These are phyloP conservation scores for Albula glossodonta DNA, from an alignment of 2,113 vertebrate genomes.

Conservation along the genomic window DNA sequence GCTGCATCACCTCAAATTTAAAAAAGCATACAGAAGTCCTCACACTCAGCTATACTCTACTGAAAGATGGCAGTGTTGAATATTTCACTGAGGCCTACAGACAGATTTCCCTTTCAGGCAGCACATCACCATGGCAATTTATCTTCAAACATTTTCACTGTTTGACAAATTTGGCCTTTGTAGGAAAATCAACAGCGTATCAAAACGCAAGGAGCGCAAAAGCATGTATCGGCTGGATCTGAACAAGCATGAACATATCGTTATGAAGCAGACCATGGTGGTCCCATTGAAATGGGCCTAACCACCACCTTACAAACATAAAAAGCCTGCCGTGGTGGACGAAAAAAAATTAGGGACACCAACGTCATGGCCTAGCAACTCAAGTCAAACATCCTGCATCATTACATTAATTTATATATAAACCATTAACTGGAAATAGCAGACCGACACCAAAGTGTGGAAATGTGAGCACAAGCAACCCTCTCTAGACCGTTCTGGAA, in stretches of 20 bases:
- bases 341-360: neutral
- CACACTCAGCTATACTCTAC: neutral
- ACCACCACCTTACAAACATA: neutral
- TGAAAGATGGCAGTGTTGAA: neutral
- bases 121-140: neutral
- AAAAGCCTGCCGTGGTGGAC: neutral
- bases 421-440: neutral
- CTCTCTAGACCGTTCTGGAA: constrained; percentile 1
- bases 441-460: neutral
- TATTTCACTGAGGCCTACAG: neutral
- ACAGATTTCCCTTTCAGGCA: neutral
- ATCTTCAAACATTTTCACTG: neutral
- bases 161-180: neutral
- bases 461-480: neutral
- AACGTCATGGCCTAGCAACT: neutral
- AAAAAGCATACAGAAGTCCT: neutral
- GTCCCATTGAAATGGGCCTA: neutral
- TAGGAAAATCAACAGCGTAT: neutral
- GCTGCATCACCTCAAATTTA: neutral
- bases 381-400: neutral
- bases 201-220: neutral
- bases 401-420: neutral
- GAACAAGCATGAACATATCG: neutral
- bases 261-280: neutral
- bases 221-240: neutral